Conservation (phyloP, 1,140 invertebrate genomes). For the Aphis gossypii region DNA sequence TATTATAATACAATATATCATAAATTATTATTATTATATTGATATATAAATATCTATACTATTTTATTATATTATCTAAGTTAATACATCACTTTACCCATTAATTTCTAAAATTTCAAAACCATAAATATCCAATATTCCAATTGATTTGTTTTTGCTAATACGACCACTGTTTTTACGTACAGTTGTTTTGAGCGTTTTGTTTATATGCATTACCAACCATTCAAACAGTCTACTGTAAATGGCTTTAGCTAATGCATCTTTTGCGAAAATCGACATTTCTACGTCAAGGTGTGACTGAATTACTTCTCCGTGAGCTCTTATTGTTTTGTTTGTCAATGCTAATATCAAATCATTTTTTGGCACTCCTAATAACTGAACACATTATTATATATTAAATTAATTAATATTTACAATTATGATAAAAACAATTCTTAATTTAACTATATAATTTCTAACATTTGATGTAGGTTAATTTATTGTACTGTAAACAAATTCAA, state of each 20-base stretch:
- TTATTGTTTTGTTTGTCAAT: slow-evolving; percentile 84
- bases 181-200: slow-evolving; percentile 76
- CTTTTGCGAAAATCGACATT: slow-evolving; percentile 64
- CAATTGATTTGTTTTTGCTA: slow-evolving; percentile 76
- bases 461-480: no score
- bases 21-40: no score
- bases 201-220: slow-evolving; percentile 79
- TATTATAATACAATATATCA: background rate
- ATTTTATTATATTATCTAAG: background rate
- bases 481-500: no score
- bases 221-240: slow-evolving; percentile 81
- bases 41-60: background rate
- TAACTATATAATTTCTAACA: no score
- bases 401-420: background rate
- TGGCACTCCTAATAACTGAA: slow-evolving; percentile 76
- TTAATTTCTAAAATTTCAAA: slow-evolving; percentile 83
- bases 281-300: slow-evolving; percentile 77
- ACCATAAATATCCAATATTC: slow-evolving; percentile 87
- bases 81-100: slow-evolving; percentile 67
- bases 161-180: slow-evolving; percentile 72
- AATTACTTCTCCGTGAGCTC: slow-evolving; percentile 84
- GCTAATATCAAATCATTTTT: slow-evolving; percentile 72
- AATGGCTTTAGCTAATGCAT: slow-evolving; percentile 74
- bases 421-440: no score
- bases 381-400: background rate